Evolutionary conservation across 2,888 invertebrate species (phyloP), one percentile per base, ranked within the genome.

Genomic region (Vesta saturnalis): DNA sequence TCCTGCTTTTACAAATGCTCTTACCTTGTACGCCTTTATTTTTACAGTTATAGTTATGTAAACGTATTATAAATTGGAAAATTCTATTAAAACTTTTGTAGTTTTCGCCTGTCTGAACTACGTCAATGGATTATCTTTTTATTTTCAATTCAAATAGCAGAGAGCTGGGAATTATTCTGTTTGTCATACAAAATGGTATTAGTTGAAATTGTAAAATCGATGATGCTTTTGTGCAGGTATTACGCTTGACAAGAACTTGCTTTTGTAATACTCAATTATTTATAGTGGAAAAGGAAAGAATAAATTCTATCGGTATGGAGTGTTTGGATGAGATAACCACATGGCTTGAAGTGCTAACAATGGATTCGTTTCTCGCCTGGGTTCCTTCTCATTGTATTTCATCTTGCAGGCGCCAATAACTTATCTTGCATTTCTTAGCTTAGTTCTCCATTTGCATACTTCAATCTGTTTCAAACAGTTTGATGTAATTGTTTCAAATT

Each of bases 321-420:
- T 66, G 69, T 59, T 62, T 61, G 64, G 59, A 39, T 65, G 46
- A 64, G 64, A 69, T 69, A 69, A 69, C 65, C 56, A 59, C 54
- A 54, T 52, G 54, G 49, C 62, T 62, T 63, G 59, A 62, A 69
- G 55, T 66, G 66, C 55, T 63, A 69, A 69, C 66, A 66, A 66
- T 69, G 46, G 60, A 54, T 69, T 61, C 65, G 57, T 64, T 69
- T 65, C 68, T 64, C 65, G 68, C 54, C 60, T 60, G 64, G 54
- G 35, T 68, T 64, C 64, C 60, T 57, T 46, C 30, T 39, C 49
- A 63, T 60, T 60, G 47, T 60, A 23, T 23, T 54, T 19, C 60
- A 22, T 54, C 60, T 60, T 54, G 22, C 60, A 60, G 47, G 59
- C 56, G 18, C 63, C 60, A 43, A 68, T 64, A 68, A 60, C 64